Conservation (phyloP, 2,888 invertebrate species). For the Creontiades dilutus region DNA sequence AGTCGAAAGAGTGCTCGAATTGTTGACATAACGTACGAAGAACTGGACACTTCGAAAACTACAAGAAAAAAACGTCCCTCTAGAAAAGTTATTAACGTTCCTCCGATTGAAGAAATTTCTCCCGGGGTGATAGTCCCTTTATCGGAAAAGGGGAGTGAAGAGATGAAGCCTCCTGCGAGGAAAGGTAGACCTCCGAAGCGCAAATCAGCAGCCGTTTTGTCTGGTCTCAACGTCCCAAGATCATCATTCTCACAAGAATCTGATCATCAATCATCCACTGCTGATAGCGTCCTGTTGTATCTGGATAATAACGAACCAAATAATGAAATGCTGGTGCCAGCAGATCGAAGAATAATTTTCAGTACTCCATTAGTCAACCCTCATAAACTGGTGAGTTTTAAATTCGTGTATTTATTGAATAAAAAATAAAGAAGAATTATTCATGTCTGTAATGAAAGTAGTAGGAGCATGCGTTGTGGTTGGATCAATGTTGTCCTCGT, state of each 20-base stretch:
- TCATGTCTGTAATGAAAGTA: too few species aligned
- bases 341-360: constrained; percentile 40
- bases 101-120: background rate
- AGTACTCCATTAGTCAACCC: background rate
- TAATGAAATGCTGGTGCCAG: background rate
- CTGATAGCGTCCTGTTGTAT: background rate
- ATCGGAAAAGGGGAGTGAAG: background rate
- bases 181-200: constrained; percentile 18
- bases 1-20: background rate
- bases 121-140: background rate
- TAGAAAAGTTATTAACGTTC: background rate
- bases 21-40: background rate
- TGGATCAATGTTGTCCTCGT: too few species aligned
- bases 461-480: too few species aligned
- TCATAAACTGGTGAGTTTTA: constrained; percentile 29
- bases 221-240: background rate
- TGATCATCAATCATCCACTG: background rate
- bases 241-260: background rate
- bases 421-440: too few species aligned
- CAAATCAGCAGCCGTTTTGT: background rate
- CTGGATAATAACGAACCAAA: background rate
- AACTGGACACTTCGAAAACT: background rate
- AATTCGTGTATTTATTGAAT: too few species aligned
- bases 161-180: background rate
- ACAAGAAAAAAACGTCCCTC: background rate